These are phyloP conservation scores for Cantharis rustica DNA, from an alignment of 2,888 invertebrate species.

Conservation along the genomic window DNA sequence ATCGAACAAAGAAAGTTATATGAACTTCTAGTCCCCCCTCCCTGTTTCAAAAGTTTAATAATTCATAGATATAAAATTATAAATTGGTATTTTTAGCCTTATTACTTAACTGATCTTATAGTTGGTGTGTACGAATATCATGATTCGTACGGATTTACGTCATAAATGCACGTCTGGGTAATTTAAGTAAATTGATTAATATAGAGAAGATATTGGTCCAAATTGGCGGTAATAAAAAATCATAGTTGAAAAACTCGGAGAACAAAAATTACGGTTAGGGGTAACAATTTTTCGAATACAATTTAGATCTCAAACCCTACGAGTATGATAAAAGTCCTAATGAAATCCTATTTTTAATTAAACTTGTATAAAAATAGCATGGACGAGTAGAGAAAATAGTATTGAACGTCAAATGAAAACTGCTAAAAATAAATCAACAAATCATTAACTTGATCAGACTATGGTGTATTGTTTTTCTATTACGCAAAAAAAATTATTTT, in stretches of 20 bases:
- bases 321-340: not conserved
- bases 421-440: not conserved
- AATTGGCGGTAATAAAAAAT: not conserved
- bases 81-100: no score
- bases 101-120: no score
- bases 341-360: not conserved
- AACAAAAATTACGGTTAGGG: no score
- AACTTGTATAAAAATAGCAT: not conserved
- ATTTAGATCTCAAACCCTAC: not conserved
- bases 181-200: not conserved
- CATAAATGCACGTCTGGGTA: not conserved
- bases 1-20: no score
- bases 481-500: no score
- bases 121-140: no score
- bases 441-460: not conserved
- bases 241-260: not conserved
- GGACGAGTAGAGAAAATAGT: not conserved
- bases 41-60: no score
- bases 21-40: no score
- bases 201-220: not conserved
- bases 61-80: no score
- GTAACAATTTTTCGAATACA: no score
- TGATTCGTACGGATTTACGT: not conserved
- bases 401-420: not conserved
- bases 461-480: not conserved